A percentile compares a stretch with the other conserved stretches of the same genome.
Conservation (phyloP, 1,140 invertebrate species). For the Platyscapa corneri region DNA sequence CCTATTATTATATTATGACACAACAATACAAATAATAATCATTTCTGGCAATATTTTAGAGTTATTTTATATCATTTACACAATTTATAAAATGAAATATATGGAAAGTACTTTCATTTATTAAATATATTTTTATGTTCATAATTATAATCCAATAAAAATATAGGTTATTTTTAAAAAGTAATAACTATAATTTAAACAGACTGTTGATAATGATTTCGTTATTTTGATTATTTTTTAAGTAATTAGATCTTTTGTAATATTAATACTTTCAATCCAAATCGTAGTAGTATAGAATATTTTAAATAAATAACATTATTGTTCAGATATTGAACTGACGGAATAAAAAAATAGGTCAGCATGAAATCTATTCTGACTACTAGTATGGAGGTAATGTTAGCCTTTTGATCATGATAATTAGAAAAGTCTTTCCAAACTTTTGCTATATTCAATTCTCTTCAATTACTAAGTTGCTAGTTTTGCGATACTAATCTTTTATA, state of each 20-base stretch:
- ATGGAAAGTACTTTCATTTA: no score
- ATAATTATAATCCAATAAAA: no score
- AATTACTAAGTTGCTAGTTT: neutral
- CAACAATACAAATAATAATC: no score
- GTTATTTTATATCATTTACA: no score
- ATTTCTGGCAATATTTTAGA: no score
- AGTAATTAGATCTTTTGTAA: neutral
- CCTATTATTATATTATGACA: no score
- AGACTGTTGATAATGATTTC: neutral
- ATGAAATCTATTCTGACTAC: neutral
- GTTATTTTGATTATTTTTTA: neutral
- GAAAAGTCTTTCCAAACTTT: conserved; percentile 16
- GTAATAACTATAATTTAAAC: neutral
- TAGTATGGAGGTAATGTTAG: neutral
- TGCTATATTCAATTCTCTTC: neutral
- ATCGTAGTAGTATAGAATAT: neutral
- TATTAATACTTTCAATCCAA: neutral
- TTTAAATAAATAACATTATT: conserved; percentile 3
- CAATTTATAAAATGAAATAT: no score
- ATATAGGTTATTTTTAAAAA: no score
- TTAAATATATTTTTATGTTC: no score
- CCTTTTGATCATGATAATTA: conserved; percentile 23
- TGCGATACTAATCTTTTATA: neutral
- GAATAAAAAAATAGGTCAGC: conserved; percentile 7
- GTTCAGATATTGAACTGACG: neutral